phyloP scores from a whole-genome alignment of 2,888 invertebrate species.

The Aphelenchoides bicaudatus region DNA sequence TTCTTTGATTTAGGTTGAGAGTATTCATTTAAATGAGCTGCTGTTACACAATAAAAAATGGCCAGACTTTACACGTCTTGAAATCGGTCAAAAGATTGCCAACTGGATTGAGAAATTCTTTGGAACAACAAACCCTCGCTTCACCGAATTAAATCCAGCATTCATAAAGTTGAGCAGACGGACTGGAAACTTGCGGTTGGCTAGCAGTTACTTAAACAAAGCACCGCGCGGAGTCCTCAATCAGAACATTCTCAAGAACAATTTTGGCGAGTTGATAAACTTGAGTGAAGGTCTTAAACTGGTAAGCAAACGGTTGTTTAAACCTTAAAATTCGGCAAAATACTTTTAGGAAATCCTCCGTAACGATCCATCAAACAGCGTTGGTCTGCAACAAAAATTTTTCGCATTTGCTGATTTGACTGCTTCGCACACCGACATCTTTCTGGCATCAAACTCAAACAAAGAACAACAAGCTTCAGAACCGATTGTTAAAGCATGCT shows the following conservation, averaged over 20 bases:
- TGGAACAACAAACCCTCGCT: neutral
- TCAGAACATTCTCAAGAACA: neutral
- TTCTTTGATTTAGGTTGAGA: constrained; percentile 1
- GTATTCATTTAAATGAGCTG: neutral
- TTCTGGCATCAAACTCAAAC: neutral
- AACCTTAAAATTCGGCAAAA: no score
- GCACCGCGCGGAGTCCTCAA: neutral
- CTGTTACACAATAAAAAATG: neutral
- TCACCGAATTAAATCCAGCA: neutral
- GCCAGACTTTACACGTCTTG: constrained; percentile 10
- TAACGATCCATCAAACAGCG: no score
- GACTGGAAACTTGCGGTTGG: constrained; percentile 20
- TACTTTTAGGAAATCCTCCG: no score
- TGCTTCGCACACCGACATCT: neutral
- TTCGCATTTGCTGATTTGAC: constrained; percentile 2
- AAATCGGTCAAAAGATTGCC: constrained; percentile 31
- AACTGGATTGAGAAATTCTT: constrained; percentile 24
- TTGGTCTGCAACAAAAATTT: no score
- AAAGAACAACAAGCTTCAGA: no score
- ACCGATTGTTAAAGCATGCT: neutral
- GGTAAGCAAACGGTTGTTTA: no score
- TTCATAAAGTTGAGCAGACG: constrained; percentile 13
- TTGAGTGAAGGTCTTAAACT: constrained; percentile 15
- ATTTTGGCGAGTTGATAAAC: constrained; percentile 15
- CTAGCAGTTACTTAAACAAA: constrained; percentile 3